Evolutionary conservation across 1,140 invertebrate species (phyloP).

Genomic region (Cherax destructor): DNA sequence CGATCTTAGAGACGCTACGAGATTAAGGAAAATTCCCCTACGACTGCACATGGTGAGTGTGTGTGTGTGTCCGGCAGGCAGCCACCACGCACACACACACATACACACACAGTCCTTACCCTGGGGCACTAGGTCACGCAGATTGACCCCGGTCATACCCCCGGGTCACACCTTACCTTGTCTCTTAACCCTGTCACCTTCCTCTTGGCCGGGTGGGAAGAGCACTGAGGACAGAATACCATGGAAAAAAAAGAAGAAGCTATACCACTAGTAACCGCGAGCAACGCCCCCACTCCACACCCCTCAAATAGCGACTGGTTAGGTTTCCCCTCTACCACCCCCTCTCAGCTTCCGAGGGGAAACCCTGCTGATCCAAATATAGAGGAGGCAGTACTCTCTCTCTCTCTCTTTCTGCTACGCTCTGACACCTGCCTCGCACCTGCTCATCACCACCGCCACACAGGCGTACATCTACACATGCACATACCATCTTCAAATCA

Average conservation of each 20-base stretch:
- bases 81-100: too few species aligned
- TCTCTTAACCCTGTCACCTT: too few species aligned
- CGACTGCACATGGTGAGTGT: too few species aligned
- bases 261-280: not conserved
- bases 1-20: too few species aligned
- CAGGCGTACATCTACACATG: too few species aligned
- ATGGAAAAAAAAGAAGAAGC: not conserved
- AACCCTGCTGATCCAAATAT: conserved; percentile 15
- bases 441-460: not conserved
- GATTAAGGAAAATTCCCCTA: too few species aligned
- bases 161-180: not conserved
- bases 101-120: too few species aligned
- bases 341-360: conserved; percentile 8
- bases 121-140: too few species aligned
- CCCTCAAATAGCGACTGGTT: conserved; percentile 31
- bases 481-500: too few species aligned
- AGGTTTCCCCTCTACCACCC: conserved; percentile 20
- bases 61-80: too few species aligned
- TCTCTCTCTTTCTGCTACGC: not conserved
- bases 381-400: conserved; percentile 8
- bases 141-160: not conserved
- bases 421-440: not conserved
- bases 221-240: conserved; percentile 7
- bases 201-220: not conserved
- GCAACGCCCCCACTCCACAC: conserved; percentile 26